phyloP scores from a whole-genome alignment of 2,888 invertebrate species.

The Drosophila infuscata region DNA sequence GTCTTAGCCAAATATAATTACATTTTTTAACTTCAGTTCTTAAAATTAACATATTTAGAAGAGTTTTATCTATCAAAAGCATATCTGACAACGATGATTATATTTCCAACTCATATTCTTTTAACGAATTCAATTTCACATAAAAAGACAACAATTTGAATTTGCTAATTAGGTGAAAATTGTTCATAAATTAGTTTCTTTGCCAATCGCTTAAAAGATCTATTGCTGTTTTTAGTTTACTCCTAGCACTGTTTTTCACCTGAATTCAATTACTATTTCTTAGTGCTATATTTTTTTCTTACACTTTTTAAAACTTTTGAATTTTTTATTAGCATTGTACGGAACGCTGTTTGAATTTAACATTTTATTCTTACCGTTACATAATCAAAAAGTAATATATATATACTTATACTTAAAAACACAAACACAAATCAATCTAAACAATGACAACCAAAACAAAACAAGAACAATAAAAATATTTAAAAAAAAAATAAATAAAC shows the following conservation, averaged over 20 bases:
- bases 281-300: conserved; percentile 35
- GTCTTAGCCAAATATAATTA: background rate
- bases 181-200: background rate
- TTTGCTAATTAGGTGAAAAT: background rate
- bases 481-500: conserved; percentile 34
- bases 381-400: conserved; percentile 85
- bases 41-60: background rate
- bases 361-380: conserved; percentile 63
- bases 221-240: conserved; percentile 10
- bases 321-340: conserved; percentile 58
- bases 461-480: conserved; percentile 51
- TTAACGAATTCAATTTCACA: background rate
- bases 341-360: conserved; percentile 67
- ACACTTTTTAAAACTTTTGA: conserved; percentile 26
- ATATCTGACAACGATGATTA: background rate
- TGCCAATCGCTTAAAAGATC: background rate
- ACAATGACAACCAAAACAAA: conserved; percentile 64
- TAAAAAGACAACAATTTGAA: conserved; percentile 1
- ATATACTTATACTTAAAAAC: conserved; percentile 53
- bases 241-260: background rate
- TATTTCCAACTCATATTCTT: background rate
- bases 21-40: background rate
- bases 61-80: background rate
- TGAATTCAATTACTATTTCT: conserved; percentile 14
- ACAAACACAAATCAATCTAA: conserved; percentile 55